phyloP scores from a whole-genome alignment of 2,888 invertebrate species.

The Acanthosepion pharaonis region DNA sequence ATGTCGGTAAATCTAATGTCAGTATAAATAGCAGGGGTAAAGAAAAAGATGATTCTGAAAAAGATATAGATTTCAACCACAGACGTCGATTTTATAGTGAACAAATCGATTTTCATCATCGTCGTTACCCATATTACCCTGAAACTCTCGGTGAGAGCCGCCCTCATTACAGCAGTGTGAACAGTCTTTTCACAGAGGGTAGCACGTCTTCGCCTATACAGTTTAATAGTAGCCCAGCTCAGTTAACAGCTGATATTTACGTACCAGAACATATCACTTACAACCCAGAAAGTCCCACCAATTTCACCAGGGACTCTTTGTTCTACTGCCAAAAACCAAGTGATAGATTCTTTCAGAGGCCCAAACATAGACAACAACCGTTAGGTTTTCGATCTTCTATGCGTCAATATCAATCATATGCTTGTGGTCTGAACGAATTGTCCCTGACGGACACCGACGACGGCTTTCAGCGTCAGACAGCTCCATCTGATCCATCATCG shows the following conservation, averaged over 20 bases:
- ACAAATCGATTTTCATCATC: background rate
- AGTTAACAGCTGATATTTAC: background rate
- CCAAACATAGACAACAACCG: background rate
- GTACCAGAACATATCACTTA: background rate
- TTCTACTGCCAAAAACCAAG: background rate
- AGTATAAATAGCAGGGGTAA: background rate
- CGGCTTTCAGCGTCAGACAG: background rate
- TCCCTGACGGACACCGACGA: background rate
- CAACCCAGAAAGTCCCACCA: background rate
- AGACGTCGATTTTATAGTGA: background rate
- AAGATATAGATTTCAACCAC: background rate
- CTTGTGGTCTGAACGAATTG: constrained; percentile 35
- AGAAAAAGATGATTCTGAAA: background rate
- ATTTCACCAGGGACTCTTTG: background rate
- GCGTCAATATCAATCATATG: constrained; percentile 40
- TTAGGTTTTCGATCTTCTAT: background rate
- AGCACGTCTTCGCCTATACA: background rate
- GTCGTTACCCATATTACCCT: background rate
- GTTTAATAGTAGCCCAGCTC: background rate
- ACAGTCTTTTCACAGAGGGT: background rate
- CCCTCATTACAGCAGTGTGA: background rate
- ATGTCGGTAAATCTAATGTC: background rate
- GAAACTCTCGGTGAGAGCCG: background rate
- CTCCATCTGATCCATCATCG: background rate
- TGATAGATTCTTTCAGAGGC: background rate